A percentile compares a stretch with the other conserved stretches of the same genome.
These are phyloP conservation scores for Pyxicephalus adspersus DNA, from an alignment of 2,113 vertebrate genomes.

Conservation along the genomic window DNA sequence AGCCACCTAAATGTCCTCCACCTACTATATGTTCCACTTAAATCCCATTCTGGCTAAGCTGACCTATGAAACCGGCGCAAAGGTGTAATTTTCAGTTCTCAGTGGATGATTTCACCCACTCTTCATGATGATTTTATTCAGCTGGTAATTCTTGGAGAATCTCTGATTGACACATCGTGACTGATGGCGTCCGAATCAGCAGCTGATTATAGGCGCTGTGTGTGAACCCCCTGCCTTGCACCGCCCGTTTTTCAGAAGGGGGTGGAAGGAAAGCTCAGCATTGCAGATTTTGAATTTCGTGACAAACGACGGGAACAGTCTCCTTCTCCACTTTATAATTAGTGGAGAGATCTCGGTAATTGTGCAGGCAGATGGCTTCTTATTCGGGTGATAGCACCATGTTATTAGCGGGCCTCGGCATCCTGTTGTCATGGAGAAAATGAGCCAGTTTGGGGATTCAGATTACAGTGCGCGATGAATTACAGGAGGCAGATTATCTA, in stretches of 20 bases:
- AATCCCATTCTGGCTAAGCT: too few relatives aligned
- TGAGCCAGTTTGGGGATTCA: neutral
- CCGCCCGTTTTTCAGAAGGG: too few relatives aligned
- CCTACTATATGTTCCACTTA: too few relatives aligned
- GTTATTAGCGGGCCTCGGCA: slow-evolving; percentile 22
- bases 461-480: neutral
- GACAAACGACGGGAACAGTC: slow-evolving; percentile 17
- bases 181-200: neutral
- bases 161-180: neutral
- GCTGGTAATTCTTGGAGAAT: neutral
- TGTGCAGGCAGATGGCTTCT: slow-evolving; percentile 41
- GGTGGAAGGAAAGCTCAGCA: neutral
- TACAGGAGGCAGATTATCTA: slow-evolving; percentile 33
- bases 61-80: too few relatives aligned
- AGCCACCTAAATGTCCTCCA: too few relatives aligned
- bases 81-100: too few relatives aligned
- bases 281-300: slow-evolving; percentile 9
- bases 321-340: slow-evolving; percentile 49
- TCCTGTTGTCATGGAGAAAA: slow-evolving; percentile 58
- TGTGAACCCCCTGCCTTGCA: neutral
- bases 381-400: slow-evolving; percentile 2
- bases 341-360: slow-evolving; percentile 49
- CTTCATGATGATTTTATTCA: too few relatives aligned
- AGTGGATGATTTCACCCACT: too few relatives aligned
- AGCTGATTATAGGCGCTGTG: neutral